A percentile compares a stretch with the other conserved stretches of the same genome.
phyloP scores from a whole-genome alignment of 2,888 invertebrate genomes.

The Eupeodes luniger region DNA sequence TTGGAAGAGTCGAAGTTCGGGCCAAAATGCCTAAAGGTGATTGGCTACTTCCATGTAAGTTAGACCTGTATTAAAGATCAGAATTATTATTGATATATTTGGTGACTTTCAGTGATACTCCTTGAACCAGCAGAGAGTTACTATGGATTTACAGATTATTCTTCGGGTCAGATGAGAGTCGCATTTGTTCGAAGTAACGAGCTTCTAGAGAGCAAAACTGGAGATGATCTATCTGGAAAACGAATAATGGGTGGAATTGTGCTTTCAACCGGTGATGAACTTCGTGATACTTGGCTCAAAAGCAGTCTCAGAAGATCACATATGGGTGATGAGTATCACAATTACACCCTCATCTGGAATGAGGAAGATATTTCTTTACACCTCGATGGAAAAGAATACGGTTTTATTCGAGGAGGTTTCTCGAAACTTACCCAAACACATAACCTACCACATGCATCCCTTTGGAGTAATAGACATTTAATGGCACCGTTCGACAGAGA shows the following conservation, averaged over 20 bases:
- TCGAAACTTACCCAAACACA: conserved; percentile 69
- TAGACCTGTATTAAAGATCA: not conserved
- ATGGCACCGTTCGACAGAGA: conserved; percentile 91
- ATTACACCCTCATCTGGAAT: conserved; percentile 89
- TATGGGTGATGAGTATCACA: conserved; percentile 87
- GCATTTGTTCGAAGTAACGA: conserved; percentile 89
- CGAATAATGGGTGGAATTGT: conserved; percentile 81
- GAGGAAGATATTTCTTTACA: conserved; percentile 78
- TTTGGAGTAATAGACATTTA: conserved; percentile 86
- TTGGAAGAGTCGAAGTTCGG: conserved; percentile 88
- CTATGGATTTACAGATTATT: conserved; percentile 87
- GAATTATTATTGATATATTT: not conserved
- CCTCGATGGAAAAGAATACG: conserved; percentile 87
- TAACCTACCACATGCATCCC: conserved; percentile 82
- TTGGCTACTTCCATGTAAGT: conserved; percentile 91
- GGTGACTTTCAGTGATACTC: conserved; percentile 85
- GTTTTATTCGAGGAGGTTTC: conserved; percentile 82
- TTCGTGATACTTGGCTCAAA: conserved; percentile 81
- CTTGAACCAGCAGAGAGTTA: conserved; percentile 87
- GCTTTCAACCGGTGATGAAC: conserved; percentile 79
- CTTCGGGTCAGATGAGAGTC: conserved; percentile 89
- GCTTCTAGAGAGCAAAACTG: conserved; percentile 77
- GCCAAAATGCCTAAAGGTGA: conserved; percentile 91
- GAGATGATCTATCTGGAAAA: conserved; percentile 80
- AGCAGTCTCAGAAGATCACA: conserved; percentile 82